Evolutionary conservation across 1,140 invertebrate species (phyloP).

Genomic region (Drosophila baimaii): DNA sequence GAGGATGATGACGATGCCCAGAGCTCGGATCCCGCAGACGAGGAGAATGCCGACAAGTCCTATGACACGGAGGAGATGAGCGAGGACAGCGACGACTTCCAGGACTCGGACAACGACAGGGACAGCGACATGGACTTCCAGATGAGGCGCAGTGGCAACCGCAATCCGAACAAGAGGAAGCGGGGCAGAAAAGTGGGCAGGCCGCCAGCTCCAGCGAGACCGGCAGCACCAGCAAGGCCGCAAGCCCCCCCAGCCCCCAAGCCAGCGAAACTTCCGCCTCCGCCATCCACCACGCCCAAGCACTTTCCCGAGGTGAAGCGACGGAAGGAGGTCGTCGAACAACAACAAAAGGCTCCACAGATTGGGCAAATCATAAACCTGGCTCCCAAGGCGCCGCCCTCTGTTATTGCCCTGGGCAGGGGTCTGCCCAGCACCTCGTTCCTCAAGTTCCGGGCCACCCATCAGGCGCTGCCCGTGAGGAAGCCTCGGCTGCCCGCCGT

Average conservation of each 20-base stretch:
- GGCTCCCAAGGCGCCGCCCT: slow-evolving; percentile 43
- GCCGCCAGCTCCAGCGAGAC: slow-evolving; percentile 13
- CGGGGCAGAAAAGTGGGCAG: slow-evolving; percentile 42
- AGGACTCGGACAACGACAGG: slow-evolving; percentile 80
- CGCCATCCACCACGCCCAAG: background rate
- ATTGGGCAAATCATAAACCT: slow-evolving; percentile 66
- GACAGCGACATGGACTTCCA: slow-evolving; percentile 82
- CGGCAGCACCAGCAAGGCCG: too few species aligned
- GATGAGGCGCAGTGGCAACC: slow-evolving; percentile 62
- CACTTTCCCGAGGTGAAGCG: slow-evolving; percentile 49
- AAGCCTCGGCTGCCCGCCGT: slow-evolving; percentile 20
- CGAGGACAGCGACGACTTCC: slow-evolving; percentile 65
- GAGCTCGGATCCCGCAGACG: slow-evolving; percentile 63
- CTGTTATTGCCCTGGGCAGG: slow-evolving; percentile 63
- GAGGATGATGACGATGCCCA: slow-evolving; percentile 72
- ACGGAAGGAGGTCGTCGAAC: slow-evolving; percentile 33
- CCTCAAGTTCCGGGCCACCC: slow-evolving; percentile 48
- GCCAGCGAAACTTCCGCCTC: slow-evolving; percentile 3
- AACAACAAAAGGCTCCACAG: slow-evolving; percentile 22
- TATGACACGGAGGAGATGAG: slow-evolving; percentile 83
- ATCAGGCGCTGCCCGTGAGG: slow-evolving; percentile 34
- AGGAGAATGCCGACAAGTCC: slow-evolving; percentile 63
- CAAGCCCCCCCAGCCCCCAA: slow-evolving; percentile 1
- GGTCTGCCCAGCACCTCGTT: slow-evolving; percentile 61
- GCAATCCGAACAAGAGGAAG: slow-evolving; percentile 66